Conservation (phyloP, 1,140 invertebrate species). For the Tetragnatha versicolor region DNA sequence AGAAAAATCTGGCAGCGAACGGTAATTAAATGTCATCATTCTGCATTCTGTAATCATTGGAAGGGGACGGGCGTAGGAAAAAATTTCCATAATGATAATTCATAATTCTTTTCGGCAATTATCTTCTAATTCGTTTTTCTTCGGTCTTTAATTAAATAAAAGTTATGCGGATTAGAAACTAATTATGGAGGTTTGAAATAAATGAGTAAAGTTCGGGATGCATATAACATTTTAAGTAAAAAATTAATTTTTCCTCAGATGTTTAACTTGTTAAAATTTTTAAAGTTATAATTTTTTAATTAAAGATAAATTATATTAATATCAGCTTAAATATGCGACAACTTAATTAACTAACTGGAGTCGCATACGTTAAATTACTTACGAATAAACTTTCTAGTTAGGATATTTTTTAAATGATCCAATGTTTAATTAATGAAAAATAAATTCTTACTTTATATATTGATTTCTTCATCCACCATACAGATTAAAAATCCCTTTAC, state of each 20-base stretch:
- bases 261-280: no score
- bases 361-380: neutral
- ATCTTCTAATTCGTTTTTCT: neutral
- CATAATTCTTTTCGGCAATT: slow-evolving; percentile 16
- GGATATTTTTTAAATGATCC: no score
- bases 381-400: neutral
- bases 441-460: no score
- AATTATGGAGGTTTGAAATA: slow-evolving; percentile 10
- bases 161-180: slow-evolving; percentile 31
- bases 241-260: no score
- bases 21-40: slow-evolving; percentile 23
- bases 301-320: no score
- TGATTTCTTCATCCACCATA: no score
- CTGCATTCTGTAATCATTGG: slow-evolving; percentile 7
- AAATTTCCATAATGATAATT: slow-evolving; percentile 6
- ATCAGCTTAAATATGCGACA: no score
- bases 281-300: no score
- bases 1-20: neutral
- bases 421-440: no score
- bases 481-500: no score
- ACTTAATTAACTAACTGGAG: no score
- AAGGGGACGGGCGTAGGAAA: neutral
- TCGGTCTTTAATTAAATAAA: slow-evolving; percentile 33
- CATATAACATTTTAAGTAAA: no score
- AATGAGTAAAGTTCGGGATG: neutral